Base-by-base conservation (phyloP, 2,888 invertebrate species). In the Acleris holmiana region DNA sequence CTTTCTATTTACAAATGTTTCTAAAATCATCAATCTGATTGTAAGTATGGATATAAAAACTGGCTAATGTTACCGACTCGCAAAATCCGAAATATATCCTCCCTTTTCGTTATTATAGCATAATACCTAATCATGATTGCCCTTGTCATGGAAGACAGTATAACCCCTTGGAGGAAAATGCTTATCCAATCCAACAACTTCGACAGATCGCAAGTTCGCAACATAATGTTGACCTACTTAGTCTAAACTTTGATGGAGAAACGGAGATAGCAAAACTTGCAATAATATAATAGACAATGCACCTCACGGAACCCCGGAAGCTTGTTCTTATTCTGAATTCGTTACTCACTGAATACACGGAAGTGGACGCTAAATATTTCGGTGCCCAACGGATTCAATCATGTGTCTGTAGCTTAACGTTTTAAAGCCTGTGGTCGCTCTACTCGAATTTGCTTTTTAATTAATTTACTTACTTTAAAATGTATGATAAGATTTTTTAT, bases 171-270 rank as follows among this genome's bases (percentile, higher is more conserved):
- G 13, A 13, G 35, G 13, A 13, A 35, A 35, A 35, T 29, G 2
- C 29, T 29, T 29, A 29, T 29, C 7, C n/a, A 4, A 23, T 4
- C 4, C 8, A 29, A 10, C 35, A 21, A 18, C 15, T 41, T 46
- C 5, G 23, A 41, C 47, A 25, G 50, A 47, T 23, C 23, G 23
- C 47, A 6, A 17, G 17, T n/a, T 21, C 21, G 41, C 48, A 17
- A 19, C 59, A 54, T 54, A 58, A 54, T 53, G 19, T 23, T 53
- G 59, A 59, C 64, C 64, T 49, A 64, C 49, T 59, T 64, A 21
- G 63, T 47, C 25, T 41, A 40, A 44, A 53, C 41, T 64, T 25
- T 23, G 44, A 54, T 54, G 59, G 64, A 65, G 51, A 41, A 21
- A 35, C 35, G 7, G 23, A 23, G 35, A 35, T 35, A 35, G 35